phyloP scores from a whole-genome alignment of 2,113 vertebrate genomes.

The Cyphomyrus plagiostoma region DNA sequence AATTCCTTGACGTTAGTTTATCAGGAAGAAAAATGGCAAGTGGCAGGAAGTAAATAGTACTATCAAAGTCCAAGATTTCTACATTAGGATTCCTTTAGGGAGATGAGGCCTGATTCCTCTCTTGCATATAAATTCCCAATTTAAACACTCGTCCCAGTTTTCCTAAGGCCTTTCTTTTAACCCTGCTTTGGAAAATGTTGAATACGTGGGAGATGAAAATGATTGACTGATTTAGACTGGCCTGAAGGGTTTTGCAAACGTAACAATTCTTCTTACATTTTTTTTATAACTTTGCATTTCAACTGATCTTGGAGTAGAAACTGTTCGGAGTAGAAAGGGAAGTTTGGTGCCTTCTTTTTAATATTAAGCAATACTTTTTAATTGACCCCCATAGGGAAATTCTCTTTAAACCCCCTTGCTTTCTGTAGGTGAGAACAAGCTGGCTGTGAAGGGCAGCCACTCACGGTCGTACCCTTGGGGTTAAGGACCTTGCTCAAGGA shows the following conservation, averaged over 20 bases:
- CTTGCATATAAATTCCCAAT: neutral
- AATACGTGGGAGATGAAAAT: neutral
- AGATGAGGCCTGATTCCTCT: neutral
- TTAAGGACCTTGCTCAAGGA: too few species aligned
- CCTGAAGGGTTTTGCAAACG: neutral
- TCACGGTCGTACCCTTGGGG: too few species aligned
- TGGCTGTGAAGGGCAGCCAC: too few species aligned
- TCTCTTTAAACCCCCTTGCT: too few species aligned
- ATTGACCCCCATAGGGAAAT: too few species aligned
- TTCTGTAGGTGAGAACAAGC: too few species aligned
- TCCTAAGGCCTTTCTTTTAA: slow-evolving; percentile 17
- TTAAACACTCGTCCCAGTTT: neutral
- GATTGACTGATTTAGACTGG: neutral
- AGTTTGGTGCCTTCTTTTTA: neutral
- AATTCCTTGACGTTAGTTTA: neutral
- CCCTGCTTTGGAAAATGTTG: neutral
- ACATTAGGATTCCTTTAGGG: slow-evolving; percentile 4
- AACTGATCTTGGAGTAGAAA: too few species aligned
- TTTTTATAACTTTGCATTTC: neutral
- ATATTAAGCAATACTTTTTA: too few species aligned
- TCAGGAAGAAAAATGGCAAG: neutral
- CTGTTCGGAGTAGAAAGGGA: neutral
- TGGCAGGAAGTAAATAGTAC: neutral
- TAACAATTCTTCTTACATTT: neutral
- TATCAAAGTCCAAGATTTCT: neutral